A percentile compares a stretch with the other conserved stretches of the same genome.
Conservation (phyloP, 1,140 invertebrate genomes). For the Heliothis subflexa region DNA sequence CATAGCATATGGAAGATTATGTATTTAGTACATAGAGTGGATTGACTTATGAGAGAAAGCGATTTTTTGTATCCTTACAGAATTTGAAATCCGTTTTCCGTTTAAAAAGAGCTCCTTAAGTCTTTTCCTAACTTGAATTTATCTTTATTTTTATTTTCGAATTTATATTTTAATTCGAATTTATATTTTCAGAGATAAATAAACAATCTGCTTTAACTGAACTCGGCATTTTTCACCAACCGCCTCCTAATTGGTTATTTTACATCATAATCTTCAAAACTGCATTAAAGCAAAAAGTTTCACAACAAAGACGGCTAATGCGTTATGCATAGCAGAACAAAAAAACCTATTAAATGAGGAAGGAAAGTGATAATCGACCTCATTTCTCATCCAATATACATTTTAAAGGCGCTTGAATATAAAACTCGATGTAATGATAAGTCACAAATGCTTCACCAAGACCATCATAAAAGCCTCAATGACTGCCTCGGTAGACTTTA, state of each 20-base stretch:
- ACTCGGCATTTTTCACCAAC: not conserved
- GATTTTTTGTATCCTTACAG: not conserved
- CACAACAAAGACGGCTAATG: not conserved
- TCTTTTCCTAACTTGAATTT: no score
- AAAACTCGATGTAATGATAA: conserved; percentile 14
- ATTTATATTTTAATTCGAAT: no score
- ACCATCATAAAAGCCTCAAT: conserved; percentile 26
- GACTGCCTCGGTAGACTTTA: conserved; percentile 18
- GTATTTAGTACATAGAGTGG: not conserved
- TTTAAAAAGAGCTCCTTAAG: no score
- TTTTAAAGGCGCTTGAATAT: conserved; percentile 4
- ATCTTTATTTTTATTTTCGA: no score
- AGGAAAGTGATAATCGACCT: not conserved
- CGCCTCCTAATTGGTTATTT: not conserved
- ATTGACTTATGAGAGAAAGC: not conserved
- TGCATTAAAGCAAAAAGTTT: not conserved
- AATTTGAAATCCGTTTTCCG: no score
- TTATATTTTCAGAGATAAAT: no score
- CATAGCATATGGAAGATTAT: not conserved
- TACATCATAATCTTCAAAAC: no score
- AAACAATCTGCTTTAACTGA: no score
- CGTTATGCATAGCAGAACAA: not conserved
- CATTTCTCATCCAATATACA: conserved; percentile 9
- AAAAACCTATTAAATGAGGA: not conserved
- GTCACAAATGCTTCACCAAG: not conserved